Evolutionary conservation across 2,113 vertebrate genomes (phyloP).

Genomic region (Indri indri): DNA sequence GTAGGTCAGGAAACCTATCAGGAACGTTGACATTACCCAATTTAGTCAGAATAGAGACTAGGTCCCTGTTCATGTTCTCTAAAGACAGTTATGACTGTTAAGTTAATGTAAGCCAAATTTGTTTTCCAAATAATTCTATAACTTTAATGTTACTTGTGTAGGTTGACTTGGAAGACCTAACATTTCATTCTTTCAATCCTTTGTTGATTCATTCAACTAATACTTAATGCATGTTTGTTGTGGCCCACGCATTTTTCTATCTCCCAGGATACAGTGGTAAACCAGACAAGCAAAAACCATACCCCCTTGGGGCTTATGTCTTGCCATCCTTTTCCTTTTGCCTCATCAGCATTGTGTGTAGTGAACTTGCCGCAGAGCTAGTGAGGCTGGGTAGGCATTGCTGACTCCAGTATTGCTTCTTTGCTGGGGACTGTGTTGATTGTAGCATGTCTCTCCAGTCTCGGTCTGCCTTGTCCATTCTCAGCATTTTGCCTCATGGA

Average conservation of each 20-base stretch:
- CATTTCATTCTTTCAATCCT: neutral
- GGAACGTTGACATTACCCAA: neutral
- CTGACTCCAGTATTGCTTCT: neutral
- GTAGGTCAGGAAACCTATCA: neutral
- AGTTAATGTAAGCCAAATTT: neutral
- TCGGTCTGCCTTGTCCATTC: neutral
- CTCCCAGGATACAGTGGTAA: neutral
- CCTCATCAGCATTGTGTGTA: neutral
- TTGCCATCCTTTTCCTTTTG: neutral
- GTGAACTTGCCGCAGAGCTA: neutral
- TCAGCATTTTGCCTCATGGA: neutral
- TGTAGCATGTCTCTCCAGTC: neutral
- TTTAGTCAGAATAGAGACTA: neutral
- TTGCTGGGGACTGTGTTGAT: neutral
- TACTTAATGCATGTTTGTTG: neutral
- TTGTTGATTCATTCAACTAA: neutral
- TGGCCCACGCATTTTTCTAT: neutral
- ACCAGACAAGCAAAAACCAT: neutral
- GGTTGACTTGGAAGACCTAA: neutral
- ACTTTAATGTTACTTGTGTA: neutral
- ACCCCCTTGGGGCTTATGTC: neutral
- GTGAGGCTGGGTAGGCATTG: neutral
- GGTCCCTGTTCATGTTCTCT: neutral
- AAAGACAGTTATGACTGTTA: neutral
- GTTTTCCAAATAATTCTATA: conserved; percentile 28